Evolutionary conservation across 2,113 vertebrate genomes (phyloP).

Genomic region (Phalacrocorax pelagicus): DNA sequence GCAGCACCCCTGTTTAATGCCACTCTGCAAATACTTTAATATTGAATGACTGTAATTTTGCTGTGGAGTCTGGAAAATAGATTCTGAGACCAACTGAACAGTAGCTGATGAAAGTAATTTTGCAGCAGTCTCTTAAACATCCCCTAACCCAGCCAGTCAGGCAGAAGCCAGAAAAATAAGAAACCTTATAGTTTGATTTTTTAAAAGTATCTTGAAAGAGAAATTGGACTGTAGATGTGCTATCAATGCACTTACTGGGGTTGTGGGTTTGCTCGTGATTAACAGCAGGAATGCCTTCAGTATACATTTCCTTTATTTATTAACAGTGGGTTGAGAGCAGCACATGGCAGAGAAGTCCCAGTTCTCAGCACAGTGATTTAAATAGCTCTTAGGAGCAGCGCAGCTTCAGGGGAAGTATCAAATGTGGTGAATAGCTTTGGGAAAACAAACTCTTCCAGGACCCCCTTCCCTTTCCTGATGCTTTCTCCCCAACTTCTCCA

Average conservation of each 20-base stretch:
- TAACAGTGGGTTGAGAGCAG: slow-evolving; percentile 18
- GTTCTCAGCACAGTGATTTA: neutral
- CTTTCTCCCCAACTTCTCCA: neutral
- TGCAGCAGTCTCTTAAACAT: neutral
- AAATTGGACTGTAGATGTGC: neutral
- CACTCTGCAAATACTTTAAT: slow-evolving; percentile 9
- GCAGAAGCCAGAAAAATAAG: slow-evolving; percentile 7
- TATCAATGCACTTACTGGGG: neutral
- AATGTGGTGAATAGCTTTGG: neutral
- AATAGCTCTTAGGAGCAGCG: neutral
- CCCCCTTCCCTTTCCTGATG: neutral
- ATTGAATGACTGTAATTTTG: slow-evolving; percentile 30
- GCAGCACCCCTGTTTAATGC: neutral
- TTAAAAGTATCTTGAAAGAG: neutral
- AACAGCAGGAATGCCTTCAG: neutral
- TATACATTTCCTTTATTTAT: slow-evolving; percentile 17
- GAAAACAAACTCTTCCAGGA: neutral
- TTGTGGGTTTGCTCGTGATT: neutral
- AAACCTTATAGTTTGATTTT: neutral
- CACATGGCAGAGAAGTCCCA: neutral
- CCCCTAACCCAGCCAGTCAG: neutral
- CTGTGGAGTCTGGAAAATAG: slow-evolving; percentile 21
- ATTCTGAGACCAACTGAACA: neutral
- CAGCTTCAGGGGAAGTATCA: neutral
- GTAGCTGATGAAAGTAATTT: slow-evolving; percentile 21